Percentiles rank a stretch among this genome's conserved stretches.
Conservation (phyloP, 2,888 invertebrate genomes). For the Troides oblongomaculatus region DNA sequence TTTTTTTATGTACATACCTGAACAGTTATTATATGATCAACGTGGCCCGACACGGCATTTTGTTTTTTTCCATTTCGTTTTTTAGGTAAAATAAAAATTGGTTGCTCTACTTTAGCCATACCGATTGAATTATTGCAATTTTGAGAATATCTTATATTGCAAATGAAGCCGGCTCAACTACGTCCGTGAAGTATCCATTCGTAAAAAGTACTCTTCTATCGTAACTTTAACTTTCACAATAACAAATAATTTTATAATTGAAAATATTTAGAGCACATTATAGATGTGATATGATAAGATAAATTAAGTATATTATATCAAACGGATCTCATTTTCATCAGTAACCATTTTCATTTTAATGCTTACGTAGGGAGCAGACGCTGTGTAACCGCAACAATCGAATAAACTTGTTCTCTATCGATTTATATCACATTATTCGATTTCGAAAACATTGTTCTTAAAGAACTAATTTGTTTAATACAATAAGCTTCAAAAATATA, state of each 20-base stretch:
- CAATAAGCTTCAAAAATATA: too few relatives aligned
- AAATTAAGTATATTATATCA: neutral
- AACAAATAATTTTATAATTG: neutral
- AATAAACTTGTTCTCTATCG: too few relatives aligned
- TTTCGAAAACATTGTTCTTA: too few relatives aligned
- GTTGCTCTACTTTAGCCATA: slow-evolving; percentile 73
- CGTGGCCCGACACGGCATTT: slow-evolving; percentile 75
- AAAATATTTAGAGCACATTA: neutral
- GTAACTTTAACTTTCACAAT: neutral
- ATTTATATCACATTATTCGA: too few relatives aligned
- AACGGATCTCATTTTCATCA: neutral
- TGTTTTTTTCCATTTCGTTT: slow-evolving; percentile 80
- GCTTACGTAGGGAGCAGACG: neutral
- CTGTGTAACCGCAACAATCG: too few relatives aligned
- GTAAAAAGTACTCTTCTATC: too few relatives aligned
- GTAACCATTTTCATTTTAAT: neutral
- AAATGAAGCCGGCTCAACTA: neutral
- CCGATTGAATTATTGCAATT: neutral
- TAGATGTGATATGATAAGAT: neutral
- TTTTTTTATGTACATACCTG: slow-evolving; percentile 61
- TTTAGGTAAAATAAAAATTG: slow-evolving; percentile 81
- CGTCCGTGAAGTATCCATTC: neutral
- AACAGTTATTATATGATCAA: slow-evolving; percentile 82
- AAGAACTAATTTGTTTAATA: too few relatives aligned
- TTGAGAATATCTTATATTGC: neutral